phyloP scores from a whole-genome alignment of 2,797 vertebrate genomes.

The Silurus lanzhouensis region DNA sequence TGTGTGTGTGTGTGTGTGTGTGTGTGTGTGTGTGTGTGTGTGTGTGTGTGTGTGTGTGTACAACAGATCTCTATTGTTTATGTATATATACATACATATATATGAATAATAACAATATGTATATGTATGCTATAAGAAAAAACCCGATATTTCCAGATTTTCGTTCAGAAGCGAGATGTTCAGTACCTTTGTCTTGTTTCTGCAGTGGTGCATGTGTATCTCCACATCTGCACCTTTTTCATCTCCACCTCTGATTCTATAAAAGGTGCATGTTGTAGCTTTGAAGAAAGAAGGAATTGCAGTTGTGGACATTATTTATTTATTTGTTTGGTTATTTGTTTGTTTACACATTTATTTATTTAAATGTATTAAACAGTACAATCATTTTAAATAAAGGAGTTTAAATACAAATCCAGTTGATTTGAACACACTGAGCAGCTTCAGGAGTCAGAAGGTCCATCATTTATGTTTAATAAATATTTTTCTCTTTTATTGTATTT shows the following conservation, averaged over 20 bases:
- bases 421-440: neutral
- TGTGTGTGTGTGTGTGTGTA: too few species aligned
- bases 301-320: neutral
- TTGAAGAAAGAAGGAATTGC: neutral
- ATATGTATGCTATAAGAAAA: too few species aligned
- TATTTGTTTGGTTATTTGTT: too few species aligned
- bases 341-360: too few species aligned
- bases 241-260: neutral
- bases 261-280: neutral
- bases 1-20: too few species aligned
- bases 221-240: neutral
- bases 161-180: neutral
- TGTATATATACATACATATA: too few species aligned
- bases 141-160: too few species aligned
- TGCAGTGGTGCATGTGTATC: neutral
- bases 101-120: too few species aligned
- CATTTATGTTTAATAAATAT: neutral
- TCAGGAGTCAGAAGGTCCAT: neutral
- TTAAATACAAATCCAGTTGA: too few species aligned
- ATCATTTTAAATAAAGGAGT: neutral
- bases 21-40: too few species aligned
- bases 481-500: slow-evolving; percentile 1
- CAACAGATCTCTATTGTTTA: too few species aligned
- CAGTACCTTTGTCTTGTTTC: neutral
- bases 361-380: too few species aligned